Evolutionary conservation across 1,140 invertebrate species (phyloP), one percentile per base, ranked within the genome.

Genomic region (Drosophila repletoides): DNA sequence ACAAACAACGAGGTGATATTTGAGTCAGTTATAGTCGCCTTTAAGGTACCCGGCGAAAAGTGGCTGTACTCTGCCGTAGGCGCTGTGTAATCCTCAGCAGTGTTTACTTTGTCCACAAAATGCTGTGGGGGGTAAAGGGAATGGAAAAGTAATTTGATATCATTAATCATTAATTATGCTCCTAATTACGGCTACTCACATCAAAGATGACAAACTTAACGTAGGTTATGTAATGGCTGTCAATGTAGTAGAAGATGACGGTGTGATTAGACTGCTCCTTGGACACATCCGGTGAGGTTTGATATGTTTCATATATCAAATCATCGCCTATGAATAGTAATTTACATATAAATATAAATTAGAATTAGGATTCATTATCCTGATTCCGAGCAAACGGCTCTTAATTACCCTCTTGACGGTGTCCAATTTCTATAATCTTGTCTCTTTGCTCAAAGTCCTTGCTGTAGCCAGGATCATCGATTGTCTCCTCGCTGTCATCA

Each of bases 181-280:
- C n/a, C n/a, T n/a, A n/a, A n/a, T n/a, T n/a, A n/a, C n/a, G n/a
- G 6, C n/a, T 46, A 84, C 87, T 89, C 46, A 89, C 88, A 61
- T 87, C 65, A n/a, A 76, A 71, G 22, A 89, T 34, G 0, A 70
- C 59, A 48, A 89, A 89, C 33, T 86, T 70, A 3, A 89, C 60
- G 17, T 83, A 89, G 17, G 88, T 89, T 48, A 89, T 87, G 17
- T 48, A 80, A 22, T 53, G 29, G 15, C 53, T 88, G 40, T 89
- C 88, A 0, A 89, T 74, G 22, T 72, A 89, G 43, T 89, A 88
- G 40, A 89, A 89, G 3, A 21, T 26, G 1, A 88, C 51, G 0
- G 73, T 60, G 7, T 71, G 76, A 19, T 76, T 86, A 6, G 26
- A 40, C 0, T 7, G 22, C 19, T 3, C 9, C n/a, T 40, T 24